phyloP scores from a whole-genome alignment of 2,113 vertebrate species.

The Limnothrissa miodon region DNA sequence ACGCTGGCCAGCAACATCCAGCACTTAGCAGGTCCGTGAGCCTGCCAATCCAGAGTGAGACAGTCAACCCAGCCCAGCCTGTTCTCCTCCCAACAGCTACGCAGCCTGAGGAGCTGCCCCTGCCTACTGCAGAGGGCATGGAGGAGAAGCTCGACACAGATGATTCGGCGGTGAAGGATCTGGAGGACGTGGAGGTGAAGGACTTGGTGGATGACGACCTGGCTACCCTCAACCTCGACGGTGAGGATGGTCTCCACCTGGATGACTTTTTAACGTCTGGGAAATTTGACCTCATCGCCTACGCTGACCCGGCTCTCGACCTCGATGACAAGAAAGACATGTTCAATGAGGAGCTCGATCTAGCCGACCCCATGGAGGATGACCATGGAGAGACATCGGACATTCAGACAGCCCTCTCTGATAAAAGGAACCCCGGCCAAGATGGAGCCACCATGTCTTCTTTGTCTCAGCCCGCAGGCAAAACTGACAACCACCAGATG shows the following conservation, averaged over 20 bases:
- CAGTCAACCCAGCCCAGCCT: conserved; percentile 61
- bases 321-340: conserved; percentile 94
- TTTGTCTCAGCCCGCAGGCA: conserved; percentile 44
- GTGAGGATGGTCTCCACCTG: conserved; percentile 90
- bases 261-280: conserved; percentile 91
- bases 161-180: conserved; percentile 90
- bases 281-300: conserved; percentile 96
- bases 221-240: conserved; percentile 90
- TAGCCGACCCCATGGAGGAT: conserved; percentile 83
- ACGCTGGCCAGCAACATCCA: conserved; percentile 56
- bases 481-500: conserved; percentile 67
- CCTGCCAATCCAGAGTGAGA: conserved; percentile 61
- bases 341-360: conserved; percentile 93
- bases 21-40: conserved; percentile 63
- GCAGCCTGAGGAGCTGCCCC: conserved; percentile 57
- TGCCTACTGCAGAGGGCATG: conserved; percentile 67
- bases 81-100: conserved; percentile 54
- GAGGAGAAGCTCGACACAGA: conserved; percentile 91
- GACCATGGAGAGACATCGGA: conserved; percentile 55
- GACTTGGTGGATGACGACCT: conserved; percentile 92
- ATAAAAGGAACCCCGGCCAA: conserved; percentile 50
- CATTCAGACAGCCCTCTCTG: conserved; percentile 59
- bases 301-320: conserved; percentile 93
- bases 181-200: conserved; percentile 95
- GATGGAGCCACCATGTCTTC: conserved; percentile 45